Conservation (phyloP, 1,140 invertebrate species). For the Drosophila sproati region DNA sequence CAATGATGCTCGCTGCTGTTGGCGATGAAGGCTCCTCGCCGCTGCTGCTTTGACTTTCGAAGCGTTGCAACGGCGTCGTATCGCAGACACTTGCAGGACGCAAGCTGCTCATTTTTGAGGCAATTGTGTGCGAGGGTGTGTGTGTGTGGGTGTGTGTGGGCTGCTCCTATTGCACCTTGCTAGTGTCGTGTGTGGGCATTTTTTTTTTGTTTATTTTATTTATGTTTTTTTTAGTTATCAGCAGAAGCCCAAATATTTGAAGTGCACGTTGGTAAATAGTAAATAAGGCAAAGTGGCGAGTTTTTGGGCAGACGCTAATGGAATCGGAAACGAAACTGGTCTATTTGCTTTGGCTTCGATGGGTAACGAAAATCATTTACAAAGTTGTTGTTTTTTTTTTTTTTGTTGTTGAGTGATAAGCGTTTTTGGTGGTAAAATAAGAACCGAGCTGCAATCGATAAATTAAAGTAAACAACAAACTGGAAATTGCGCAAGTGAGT, state of each 20-base stretch:
- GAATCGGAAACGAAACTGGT: conserved; percentile 10
- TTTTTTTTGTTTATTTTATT: not conserved
- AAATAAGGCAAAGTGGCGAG: conserved; percentile 25
- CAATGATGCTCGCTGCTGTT: conserved; percentile 62
- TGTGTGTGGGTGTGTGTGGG: conserved; percentile 4
- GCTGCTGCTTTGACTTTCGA: conserved; percentile 76
- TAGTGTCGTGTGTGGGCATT: conserved; percentile 56
- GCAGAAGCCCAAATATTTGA: conserved; percentile 58
- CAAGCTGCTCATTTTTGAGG: conserved; percentile 64
- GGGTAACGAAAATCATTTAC: not conserved
- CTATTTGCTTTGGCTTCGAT: conserved; percentile 20
- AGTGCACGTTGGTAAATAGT: conserved; percentile 34
- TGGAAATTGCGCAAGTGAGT: conserved; percentile 58
- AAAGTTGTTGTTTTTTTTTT: conserved; percentile 11
- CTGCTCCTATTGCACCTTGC: conserved; percentile 60
- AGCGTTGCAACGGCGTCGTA: conserved; percentile 74
- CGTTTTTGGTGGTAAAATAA: conserved; percentile 39
- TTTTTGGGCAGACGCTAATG: conserved; percentile 63
- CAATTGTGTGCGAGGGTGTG: conserved; percentile 3
- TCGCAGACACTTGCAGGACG: conserved; percentile 69
- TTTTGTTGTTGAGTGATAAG: conserved; percentile 56
- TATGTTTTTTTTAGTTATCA: conserved; percentile 23
- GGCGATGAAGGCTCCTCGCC: conserved; percentile 75
- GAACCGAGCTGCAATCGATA: conserved; percentile 53
- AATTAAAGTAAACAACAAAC: conserved; percentile 53